Percentiles rank a stretch among this genome's conserved stretches.
Evolutionary conservation across 2,113 vertebrate species (phyloP).

Genomic region (Eulemur macaco): DNA sequence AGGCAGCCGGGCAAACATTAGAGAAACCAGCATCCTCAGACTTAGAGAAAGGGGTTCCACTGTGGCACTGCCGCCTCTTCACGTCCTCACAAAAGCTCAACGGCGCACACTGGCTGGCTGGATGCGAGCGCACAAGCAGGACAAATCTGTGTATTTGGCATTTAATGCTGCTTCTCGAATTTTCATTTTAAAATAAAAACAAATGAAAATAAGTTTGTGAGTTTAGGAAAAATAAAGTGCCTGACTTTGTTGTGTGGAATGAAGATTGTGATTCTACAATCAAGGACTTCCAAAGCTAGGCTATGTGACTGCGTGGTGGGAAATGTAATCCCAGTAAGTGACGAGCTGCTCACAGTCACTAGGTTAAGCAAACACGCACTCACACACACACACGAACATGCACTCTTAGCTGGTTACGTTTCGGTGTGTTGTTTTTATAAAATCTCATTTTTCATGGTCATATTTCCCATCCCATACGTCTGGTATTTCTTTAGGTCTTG

Average conservation of each 20-base stretch:
- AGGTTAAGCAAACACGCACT: background rate
- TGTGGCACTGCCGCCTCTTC: accelerated
- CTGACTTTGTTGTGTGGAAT: background rate
- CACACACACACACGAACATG: background rate
- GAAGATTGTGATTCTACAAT: background rate
- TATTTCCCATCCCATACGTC: background rate
- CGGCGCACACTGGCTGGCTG: too few relatives aligned
- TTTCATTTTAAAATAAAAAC: background rate
- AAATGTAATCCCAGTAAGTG: background rate
- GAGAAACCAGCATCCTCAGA: background rate
- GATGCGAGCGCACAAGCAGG: background rate
- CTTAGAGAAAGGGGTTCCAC: background rate
- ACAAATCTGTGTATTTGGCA: background rate
- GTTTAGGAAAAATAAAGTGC: background rate
- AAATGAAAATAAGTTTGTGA: background rate
- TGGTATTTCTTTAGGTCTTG: background rate
- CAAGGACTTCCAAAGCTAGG: background rate
- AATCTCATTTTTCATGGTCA: background rate
- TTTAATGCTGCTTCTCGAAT: background rate
- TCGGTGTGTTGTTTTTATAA: background rate
- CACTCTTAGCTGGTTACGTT: background rate
- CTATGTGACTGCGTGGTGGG: background rate
- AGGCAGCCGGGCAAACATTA: background rate
- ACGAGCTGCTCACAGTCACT: background rate
- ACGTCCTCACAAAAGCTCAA: background rate